Conservation (phyloP, 2,888 invertebrate genomes). For the Lamproptera curius region DNA sequence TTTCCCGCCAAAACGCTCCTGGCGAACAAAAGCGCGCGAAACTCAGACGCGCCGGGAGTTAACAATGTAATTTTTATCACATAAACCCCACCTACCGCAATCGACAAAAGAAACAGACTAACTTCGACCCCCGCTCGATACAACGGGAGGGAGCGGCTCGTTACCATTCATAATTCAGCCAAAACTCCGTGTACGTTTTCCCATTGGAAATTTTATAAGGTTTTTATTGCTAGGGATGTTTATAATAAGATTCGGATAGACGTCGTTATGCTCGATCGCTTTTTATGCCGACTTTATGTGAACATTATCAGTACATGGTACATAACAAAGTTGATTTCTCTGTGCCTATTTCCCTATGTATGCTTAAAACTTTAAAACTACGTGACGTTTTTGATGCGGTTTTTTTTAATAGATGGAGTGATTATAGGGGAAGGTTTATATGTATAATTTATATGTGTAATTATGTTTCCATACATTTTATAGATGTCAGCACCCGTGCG, state of each 20-base stretch:
- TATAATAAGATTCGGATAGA: neutral
- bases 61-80: constrained; percentile 61
- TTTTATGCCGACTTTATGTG: too few relatives aligned
- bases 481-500: too few relatives aligned
- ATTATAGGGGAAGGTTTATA: too few relatives aligned
- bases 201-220: constrained; percentile 76
- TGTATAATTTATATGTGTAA: too few relatives aligned
- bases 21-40: constrained; percentile 12
- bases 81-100: constrained; percentile 54
- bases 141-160: constrained; percentile 54
- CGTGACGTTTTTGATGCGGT: too few relatives aligned
- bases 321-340: too few relatives aligned
- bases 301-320: too few relatives aligned
- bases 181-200: constrained; percentile 75
- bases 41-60: constrained; percentile 34
- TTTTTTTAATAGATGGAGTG: too few relatives aligned
- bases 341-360: too few relatives aligned
- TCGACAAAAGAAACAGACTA: constrained; percentile 67
- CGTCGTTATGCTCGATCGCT: neutral
- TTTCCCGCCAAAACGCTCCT: too few relatives aligned
- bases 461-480: too few relatives aligned
- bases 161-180: constrained; percentile 76
- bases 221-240: constrained; percentile 55
- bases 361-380: too few relatives aligned
- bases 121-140: constrained; percentile 42